Evolutionary conservation across 2,888 invertebrate species (phyloP).

Genomic region (Formica aserva): DNA sequence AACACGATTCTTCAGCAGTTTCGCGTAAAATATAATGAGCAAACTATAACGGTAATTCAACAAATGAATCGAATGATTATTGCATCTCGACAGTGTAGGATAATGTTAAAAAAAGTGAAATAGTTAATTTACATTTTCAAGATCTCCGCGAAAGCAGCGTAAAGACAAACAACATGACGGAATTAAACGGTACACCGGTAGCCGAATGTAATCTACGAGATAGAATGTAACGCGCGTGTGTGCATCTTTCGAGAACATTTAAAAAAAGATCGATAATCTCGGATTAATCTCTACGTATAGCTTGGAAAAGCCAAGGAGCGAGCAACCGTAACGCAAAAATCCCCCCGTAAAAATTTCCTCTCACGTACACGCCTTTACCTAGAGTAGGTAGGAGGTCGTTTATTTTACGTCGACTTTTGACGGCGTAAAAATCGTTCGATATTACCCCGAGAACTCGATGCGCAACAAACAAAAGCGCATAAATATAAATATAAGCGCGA

Average conservation of each 20-base stretch:
- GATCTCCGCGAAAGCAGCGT: background rate
- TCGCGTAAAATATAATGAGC: background rate
- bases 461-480: conserved; percentile 4
- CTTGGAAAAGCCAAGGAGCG: background rate
- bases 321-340: background rate
- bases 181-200: conserved; percentile 14
- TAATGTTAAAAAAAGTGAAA: background rate
- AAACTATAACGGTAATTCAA: background rate
- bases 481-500: conserved; percentile 36
- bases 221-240: conserved; percentile 20
- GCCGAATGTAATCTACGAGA: background rate
- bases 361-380: background rate
- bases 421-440: conserved; percentile 37
- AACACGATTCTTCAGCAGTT: background rate
- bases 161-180: background rate
- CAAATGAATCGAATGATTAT: background rate
- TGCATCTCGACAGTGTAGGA: background rate
- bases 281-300: background rate
- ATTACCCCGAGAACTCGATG: background rate
- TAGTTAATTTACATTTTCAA: conserved; percentile 3
- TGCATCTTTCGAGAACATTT: conserved; percentile 6
- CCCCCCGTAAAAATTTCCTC: conserved; percentile 13
- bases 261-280: conserved; percentile 11
- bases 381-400: background rate
- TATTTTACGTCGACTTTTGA: conserved; percentile 22